Percentiles rank a stretch among this genome's conserved stretches.
Evolutionary conservation across 2,888 invertebrate genomes (phyloP).

Genomic region (Polyploca ridens): DNA sequence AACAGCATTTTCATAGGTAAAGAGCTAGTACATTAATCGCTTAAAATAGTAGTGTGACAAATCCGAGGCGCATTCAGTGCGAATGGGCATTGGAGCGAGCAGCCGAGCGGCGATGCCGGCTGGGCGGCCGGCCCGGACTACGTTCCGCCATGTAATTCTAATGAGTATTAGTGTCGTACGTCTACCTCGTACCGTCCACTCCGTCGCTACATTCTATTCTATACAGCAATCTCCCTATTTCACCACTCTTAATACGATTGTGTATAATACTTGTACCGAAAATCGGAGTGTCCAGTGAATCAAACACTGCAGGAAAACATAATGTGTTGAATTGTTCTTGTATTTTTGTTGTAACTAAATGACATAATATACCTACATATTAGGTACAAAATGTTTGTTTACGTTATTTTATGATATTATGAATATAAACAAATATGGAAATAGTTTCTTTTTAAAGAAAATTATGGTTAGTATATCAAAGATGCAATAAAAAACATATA

Average conservation of each 20-base stretch:
- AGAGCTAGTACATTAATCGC: constrained; percentile 6
- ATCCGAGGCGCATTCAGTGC: constrained; percentile 29
- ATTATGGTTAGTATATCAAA: neutral
- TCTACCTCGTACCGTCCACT: constrained; percentile 55
- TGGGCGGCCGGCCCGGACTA: constrained; percentile 14
- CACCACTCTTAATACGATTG: constrained; percentile 54
- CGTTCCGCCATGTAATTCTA: constrained; percentile 82
- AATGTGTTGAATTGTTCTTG: neutral
- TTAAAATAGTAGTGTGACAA: constrained; percentile 26
- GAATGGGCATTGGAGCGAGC: constrained; percentile 20
- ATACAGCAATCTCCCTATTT: constrained; percentile 51
- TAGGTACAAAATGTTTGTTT: no score
- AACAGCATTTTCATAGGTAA: no score
- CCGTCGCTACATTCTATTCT: constrained; percentile 48
- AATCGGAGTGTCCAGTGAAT: neutral
- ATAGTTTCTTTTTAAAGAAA: neutral
- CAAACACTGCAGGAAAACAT: neutral
- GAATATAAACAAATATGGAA: no score
- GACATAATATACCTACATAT: no score
- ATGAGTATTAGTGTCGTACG: constrained; percentile 81
- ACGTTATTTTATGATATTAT: no score
- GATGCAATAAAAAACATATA: neutral
- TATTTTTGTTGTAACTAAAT: neutral
- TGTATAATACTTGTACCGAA: constrained; percentile 25
- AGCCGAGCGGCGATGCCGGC: constrained; percentile 19